These are phyloP conservation scores for Theonella swinhoei DNA, from an alignment of 37 sponge, comb jelly and placozoan species.

Conservation along the genomic window DNA sequence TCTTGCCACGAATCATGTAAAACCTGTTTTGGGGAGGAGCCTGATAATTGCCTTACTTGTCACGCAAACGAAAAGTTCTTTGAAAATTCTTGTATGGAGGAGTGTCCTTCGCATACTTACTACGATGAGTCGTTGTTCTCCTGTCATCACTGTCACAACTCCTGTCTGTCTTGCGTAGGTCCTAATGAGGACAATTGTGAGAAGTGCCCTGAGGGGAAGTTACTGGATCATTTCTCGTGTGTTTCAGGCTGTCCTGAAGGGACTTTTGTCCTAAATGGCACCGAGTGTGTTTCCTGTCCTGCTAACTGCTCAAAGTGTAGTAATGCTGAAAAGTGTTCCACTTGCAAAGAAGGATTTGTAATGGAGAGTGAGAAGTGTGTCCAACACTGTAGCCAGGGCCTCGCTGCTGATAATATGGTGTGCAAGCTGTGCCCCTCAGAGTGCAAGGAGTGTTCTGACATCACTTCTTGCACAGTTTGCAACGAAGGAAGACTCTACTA, in stretches of 20 bases:
- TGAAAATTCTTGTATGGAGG: conserved; percentile 14
- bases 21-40: conserved; percentile 45
- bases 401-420: not conserved
- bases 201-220: conserved; percentile 23
- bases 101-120: conserved; percentile 41
- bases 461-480: conserved; percentile 14
- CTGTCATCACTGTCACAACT: conserved; percentile 50
- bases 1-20: conserved; percentile 52
- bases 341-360: conserved; percentile 20
- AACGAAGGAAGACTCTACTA: conserved; percentile 22
- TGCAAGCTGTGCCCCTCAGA: conserved; percentile 31
- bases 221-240: conserved; percentile 33
- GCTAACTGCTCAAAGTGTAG: conserved; percentile 50
- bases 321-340: conserved; percentile 8
- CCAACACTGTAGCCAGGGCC: conserved; percentile 31
- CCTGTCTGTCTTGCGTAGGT: conserved; percentile 61
- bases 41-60: conserved; percentile 41
- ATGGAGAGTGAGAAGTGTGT: conserved; percentile 31
- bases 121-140: not conserved
- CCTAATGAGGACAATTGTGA: conserved; percentile 23
- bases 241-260: conserved; percentile 23
- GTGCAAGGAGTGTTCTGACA: conserved; percentile 32
- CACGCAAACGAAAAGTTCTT: not conserved
- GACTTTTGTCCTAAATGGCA: not conserved
- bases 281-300: conserved; percentile 58